Percentiles rank a stretch among this genome's conserved stretches.
Evolutionary conservation across 2,113 vertebrate genomes (phyloP).

Genomic region (Kryptolebias marmoratus): DNA sequence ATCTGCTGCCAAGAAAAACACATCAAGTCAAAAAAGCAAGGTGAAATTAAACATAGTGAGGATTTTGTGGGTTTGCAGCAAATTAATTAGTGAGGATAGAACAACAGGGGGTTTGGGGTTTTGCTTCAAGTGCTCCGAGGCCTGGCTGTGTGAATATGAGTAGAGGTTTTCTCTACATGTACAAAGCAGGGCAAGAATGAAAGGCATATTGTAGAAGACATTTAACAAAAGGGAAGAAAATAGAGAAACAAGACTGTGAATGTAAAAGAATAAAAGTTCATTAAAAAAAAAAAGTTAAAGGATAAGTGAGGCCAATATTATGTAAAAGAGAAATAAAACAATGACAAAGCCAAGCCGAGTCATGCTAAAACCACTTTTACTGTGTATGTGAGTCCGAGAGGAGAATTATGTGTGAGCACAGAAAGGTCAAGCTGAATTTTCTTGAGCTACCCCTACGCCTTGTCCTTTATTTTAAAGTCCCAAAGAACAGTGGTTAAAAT

Average conservation of each 20-base stretch:
- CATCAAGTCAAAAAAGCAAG: neutral
- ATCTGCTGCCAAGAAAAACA: conserved; percentile 54
- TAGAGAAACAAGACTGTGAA: neutral
- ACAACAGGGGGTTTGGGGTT: neutral
- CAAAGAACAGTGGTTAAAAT: too few species aligned
- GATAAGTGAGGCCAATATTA: too few species aligned
- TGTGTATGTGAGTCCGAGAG: neutral
- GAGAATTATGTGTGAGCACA: too few species aligned
- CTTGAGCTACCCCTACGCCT: too few species aligned
- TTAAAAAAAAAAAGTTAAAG: too few species aligned
- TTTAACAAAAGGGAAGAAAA: neutral
- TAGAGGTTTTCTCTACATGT: neutral
- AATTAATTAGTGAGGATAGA: conserved; percentile 41
- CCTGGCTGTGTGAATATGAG: neutral
- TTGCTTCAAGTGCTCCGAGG: neutral
- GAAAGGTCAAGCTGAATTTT: too few species aligned
- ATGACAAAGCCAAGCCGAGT: neutral
- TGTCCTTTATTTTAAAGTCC: too few species aligned
- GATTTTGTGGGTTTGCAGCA: conserved; percentile 40
- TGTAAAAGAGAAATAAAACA: neutral
- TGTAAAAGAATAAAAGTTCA: too few species aligned
- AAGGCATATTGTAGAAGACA: neutral
- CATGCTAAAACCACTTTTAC: neutral
- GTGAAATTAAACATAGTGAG: conserved; percentile 38
- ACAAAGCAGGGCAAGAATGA: neutral